A percentile compares a stretch with the other conserved stretches of the same genome.
Evolutionary conservation across 1,140 invertebrate species (phyloP).

Genomic region (Zaprionus capensis): DNA sequence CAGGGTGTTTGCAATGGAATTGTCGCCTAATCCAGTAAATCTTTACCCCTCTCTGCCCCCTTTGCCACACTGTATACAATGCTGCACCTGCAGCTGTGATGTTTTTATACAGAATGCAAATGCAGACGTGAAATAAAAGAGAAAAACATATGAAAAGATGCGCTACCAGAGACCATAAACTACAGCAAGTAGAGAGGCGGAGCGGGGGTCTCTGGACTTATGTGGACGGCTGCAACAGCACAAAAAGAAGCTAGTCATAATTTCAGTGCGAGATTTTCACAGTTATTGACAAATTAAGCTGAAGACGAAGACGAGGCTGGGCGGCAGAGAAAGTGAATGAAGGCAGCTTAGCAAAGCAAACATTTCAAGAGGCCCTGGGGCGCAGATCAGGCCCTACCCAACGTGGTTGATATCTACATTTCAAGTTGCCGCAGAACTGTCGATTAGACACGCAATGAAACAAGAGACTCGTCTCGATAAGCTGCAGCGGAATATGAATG

Average conservation of each 20-base stretch:
- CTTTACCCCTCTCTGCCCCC: slow-evolving; percentile 4
- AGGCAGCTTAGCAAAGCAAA: slow-evolving; percentile 9
- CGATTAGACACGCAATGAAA: slow-evolving; percentile 66
- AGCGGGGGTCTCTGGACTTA: neutral
- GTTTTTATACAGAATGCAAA: slow-evolving; percentile 29
- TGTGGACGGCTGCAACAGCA: slow-evolving; percentile 41
- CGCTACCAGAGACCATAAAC: slow-evolving; percentile 16
- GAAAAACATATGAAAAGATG: slow-evolving; percentile 12
- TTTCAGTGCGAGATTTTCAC: slow-evolving; percentile 50
- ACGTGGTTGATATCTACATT: neutral
- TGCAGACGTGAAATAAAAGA: slow-evolving; percentile 11
- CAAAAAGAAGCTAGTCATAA: slow-evolving; percentile 43
- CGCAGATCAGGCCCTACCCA: neutral
- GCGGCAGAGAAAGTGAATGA: slow-evolving; percentile 58
- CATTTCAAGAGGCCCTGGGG: neutral
- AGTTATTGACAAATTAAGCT: slow-evolving; percentile 50
- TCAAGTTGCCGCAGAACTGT: slow-evolving; percentile 32
- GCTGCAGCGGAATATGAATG: slow-evolving; percentile 50
- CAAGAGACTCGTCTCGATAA: slow-evolving; percentile 34
- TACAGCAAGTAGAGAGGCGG: neutral
- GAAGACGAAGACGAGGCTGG: neutral
- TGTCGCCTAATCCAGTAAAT: slow-evolving; percentile 22
- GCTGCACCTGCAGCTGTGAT: slow-evolving; percentile 41
- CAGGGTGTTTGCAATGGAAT: slow-evolving; percentile 3
- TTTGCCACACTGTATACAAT: neutral